Base-by-base conservation (phyloP, 53 echinoderm and acorn worm species). In the Antedon mediterranea region DNA sequence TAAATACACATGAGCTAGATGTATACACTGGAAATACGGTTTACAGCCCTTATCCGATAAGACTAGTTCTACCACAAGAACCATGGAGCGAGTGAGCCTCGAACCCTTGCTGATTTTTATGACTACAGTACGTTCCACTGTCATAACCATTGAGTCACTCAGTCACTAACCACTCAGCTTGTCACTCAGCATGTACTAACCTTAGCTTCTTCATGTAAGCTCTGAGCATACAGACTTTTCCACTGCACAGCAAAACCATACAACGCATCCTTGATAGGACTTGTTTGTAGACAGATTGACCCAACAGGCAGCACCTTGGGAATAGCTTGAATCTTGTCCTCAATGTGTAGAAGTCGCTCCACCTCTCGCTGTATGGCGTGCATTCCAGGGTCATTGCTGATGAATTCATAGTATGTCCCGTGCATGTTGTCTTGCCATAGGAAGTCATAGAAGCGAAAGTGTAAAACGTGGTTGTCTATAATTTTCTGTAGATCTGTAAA, bases 371-470 rank as follows among this genome's bases (percentile, higher is more conserved):
- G 90, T 81, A 98, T 84, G 73, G 92, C 90, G 43, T 88, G 86
- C 28, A 86, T 92, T 7, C 98, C 92, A 0, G 98, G 98, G 75
- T 98, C 98, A 30, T 86, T 88, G 77, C 86, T 85, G 76, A 98
- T 98, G 87, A 98, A 98, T 78, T 98, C 98, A 34, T 87, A 91
- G 85, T 92, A 98, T 30, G 89, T 82, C 4, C 88, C 92, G 31
- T 92, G 87, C 92, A 93, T 92, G 81, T 93, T 90, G 34, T 93
- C 92, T 34, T 89, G 85, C 98, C 98, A 98, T 29, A 98, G 86
- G 88, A 98, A 98, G 78, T 98, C 98, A 74, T 98, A 98, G 82
- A 90, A 90, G 13, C 87, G 88, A 90, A 98, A 98, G 75, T 98
- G 98, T 72, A 90, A 90, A 28, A 98, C 88, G 70, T 98, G 98